phyloP scores from a whole-genome alignment of 2,113 vertebrate genomes.

The Chloebia gouldiae region DNA sequence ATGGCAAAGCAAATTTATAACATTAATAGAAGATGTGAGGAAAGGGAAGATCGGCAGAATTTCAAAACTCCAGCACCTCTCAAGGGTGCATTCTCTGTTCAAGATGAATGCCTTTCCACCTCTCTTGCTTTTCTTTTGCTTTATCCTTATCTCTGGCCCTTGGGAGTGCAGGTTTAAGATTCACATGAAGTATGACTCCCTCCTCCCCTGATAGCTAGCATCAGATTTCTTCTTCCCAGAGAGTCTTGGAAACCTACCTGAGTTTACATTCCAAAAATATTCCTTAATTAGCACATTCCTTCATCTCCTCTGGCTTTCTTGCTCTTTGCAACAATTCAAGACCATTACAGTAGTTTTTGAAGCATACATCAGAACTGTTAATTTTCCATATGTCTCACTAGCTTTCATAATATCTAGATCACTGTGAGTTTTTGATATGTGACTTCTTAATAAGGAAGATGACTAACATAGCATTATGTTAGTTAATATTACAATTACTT shows the following conservation, averaged over 20 bases:
- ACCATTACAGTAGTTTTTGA: background rate
- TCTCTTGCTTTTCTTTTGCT: background rate
- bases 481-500: too few relatives aligned
- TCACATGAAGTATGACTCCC: background rate
- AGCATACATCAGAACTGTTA: background rate
- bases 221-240: background rate
- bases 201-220: background rate
- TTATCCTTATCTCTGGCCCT: background rate
- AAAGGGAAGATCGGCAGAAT: background rate
- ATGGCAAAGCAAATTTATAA: background rate
- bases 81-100: background rate
- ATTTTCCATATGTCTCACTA: background rate
- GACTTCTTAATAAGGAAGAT: background rate
- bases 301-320: background rate
- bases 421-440: background rate
- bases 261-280: constrained; percentile 9
- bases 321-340: background rate
- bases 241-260: background rate
- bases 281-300: constrained; percentile 11
- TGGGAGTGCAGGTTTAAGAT: background rate
- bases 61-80: background rate
- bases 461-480: background rate
- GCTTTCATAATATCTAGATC: background rate
- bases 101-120: background rate
- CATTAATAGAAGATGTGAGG: background rate